Evolutionary conservation across 2,888 invertebrate species (phyloP).

Genomic region (Nemotelus pantherinus): DNA sequence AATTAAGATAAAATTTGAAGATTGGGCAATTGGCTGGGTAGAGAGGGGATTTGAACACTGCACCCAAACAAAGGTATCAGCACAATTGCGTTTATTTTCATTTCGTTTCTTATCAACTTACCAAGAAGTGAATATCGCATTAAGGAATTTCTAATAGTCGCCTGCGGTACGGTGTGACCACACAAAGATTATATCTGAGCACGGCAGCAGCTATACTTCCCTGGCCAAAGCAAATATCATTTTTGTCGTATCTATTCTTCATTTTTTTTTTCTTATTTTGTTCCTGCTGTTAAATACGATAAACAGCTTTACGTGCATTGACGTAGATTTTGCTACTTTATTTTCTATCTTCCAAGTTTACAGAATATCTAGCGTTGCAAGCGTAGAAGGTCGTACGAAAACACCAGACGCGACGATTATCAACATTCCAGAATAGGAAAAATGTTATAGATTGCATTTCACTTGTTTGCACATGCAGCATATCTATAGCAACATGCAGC

Average conservation of each 20-base stretch:
- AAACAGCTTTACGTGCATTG: too few relatives aligned
- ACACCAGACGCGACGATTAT: constrained; percentile 4
- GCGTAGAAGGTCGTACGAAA: constrained; percentile 8
- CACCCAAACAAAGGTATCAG: constrained; percentile 24
- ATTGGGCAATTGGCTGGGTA: not conserved
- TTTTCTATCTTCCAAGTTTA: not conserved
- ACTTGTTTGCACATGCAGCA: not conserved
- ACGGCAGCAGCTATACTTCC: not conserved
- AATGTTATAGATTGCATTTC: constrained; percentile 22
- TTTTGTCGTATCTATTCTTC: too few relatives aligned
- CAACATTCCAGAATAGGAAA: not conserved
- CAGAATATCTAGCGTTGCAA: not conserved
- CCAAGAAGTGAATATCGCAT: constrained; percentile 21
- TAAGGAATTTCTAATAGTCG: constrained; percentile 13
- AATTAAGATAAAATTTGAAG: constrained; percentile 27
- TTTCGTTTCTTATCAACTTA: constrained; percentile 15
- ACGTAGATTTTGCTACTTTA: too few relatives aligned
- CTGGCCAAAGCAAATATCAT: not conserved
- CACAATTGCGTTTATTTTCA: constrained; percentile 1
- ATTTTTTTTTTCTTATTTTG: too few relatives aligned
- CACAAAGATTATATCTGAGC: constrained; percentile 1
- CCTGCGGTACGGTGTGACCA: not conserved
- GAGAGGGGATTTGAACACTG: not conserved
- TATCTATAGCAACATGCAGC: not conserved
- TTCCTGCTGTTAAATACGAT: too few relatives aligned